Conservation (phyloP, 1,140 invertebrate species). For the Drosophila lacertosa region DNA sequence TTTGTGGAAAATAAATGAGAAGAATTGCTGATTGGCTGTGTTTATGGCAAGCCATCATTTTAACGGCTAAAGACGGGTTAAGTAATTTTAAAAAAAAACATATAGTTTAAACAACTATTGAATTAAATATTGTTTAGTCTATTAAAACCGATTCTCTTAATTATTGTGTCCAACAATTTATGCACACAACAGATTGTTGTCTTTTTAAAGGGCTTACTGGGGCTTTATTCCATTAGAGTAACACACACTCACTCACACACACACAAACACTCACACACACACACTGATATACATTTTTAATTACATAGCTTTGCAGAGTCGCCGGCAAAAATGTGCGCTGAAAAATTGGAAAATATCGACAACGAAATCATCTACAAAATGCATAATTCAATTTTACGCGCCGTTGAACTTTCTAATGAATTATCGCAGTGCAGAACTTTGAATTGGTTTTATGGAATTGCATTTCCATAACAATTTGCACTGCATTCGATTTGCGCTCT, state of each 20-base stretch:
- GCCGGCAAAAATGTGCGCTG: slow-evolving; percentile 1
- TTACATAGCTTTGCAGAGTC: slow-evolving; percentile 28
- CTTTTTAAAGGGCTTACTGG: background rate
- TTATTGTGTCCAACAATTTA: background rate
- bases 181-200: slow-evolving; percentile 13
- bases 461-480: slow-evolving; percentile 63
- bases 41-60: background rate
- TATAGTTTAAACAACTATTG: too few relatives aligned
- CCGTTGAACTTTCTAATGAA: slow-evolving; percentile 74
- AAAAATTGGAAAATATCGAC: slow-evolving; percentile 34
- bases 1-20: background rate
- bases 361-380: slow-evolving; percentile 55
- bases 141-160: too few relatives aligned
- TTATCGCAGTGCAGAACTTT: slow-evolving; percentile 52
- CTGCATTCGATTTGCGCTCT: slow-evolving; percentile 50
- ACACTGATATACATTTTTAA: slow-evolving; percentile 26
- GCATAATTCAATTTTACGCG: slow-evolving; percentile 71
- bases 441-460: slow-evolving; percentile 61
- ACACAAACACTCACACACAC: background rate
- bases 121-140: too few relatives aligned
- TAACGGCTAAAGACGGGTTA: background rate
- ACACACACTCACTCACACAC: background rate
- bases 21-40: background rate
- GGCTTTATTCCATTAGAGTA: slow-evolving; percentile 1
- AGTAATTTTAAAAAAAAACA: background rate